Base-by-base conservation (phyloP, 2,888 invertebrate species). In the Laspeyria flexula region DNA sequence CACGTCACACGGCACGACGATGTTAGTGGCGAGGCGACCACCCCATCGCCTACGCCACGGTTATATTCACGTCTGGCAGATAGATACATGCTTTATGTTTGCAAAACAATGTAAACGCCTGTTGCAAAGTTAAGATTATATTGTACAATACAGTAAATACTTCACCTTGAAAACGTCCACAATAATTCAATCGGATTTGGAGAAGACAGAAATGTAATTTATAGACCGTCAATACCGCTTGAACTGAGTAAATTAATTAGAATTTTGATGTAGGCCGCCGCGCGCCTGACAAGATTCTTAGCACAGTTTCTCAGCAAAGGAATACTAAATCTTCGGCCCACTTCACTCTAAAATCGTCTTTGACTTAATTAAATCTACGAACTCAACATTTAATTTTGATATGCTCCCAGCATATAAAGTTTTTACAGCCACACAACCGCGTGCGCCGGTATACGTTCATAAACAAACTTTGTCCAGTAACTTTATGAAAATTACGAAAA, bases 211-310 rank as follows among this genome's bases (percentile, higher is more conserved):
- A 55, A 63, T 66, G 67, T 49, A 64, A 59, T 64, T 59, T 53
- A 68, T 67, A 40, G 56, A 16, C 52, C 40, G 51, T 64, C 67
- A 62, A 66, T 67, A 45, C 52, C 50, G 44, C 47, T 45, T 51
- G 55, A 60, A 63, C 45, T 37, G 43, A 52, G 56, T 59, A 60
- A 73, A 65, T 64, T 70, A 71, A 71, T 71, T 73, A 59, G 31
- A 65, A 59, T 60, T 66, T 66, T 73, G 73, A 71, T 58, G 47
- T 52, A 66, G 71, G 64, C 53, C 51, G 47, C 27, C n/a, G n/a
- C n/a, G n/a, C n/a, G 10, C 43, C 40, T 58, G 73, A 64, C 70
- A 65, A 56, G 12, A 46, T 39, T 47, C 42, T 45, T 47, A 39
- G 25, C 65, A 48, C 65, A 45, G 53, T 43, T 48, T 40, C 45